Percentiles rank a stretch among this genome's conserved stretches.
These are phyloP conservation scores for Pygocentrus nattereri DNA, from an alignment of 2,797 vertebrate genomes.

Conservation along the genomic window DNA sequence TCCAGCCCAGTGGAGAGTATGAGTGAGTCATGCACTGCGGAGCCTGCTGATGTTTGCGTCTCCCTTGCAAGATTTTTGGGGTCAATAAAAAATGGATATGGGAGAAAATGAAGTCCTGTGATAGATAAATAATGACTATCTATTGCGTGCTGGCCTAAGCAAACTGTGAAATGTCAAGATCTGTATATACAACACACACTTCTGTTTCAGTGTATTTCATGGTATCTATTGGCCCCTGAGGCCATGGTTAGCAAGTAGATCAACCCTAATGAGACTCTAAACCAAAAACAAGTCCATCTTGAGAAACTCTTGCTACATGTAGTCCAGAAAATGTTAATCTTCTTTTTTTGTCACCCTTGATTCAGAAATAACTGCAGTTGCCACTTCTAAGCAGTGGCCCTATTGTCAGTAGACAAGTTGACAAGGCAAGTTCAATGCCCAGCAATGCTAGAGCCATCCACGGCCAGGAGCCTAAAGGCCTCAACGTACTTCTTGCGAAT, in stretches of 20 bases:
- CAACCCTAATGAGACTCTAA: not conserved
- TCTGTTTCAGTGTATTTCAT: not conserved
- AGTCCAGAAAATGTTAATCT: too few relatives aligned
- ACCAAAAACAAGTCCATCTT: not conserved
- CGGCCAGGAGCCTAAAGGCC: too few relatives aligned
- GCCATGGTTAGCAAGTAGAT: not conserved
- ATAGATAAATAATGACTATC: constrained; percentile 37
- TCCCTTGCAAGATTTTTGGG: not conserved
- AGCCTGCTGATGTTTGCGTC: not conserved
- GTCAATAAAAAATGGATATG: constrained; percentile 16
- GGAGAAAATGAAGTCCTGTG: not conserved
- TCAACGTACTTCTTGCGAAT: too few relatives aligned
- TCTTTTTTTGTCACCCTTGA: too few relatives aligned
- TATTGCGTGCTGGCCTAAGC: constrained; percentile 18
- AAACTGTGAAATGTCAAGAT: constrained; percentile 2
- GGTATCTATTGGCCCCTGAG: not conserved
- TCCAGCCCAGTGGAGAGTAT: not conserved
- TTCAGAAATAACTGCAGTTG: too few relatives aligned
- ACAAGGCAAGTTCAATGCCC: too few relatives aligned
- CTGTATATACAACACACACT: not conserved
- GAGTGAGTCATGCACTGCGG: constrained; percentile 8
- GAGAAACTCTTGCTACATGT: not conserved
- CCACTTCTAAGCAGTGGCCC: too few relatives aligned
- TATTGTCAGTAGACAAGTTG: too few relatives aligned
- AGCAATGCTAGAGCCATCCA: too few relatives aligned